These are phyloP conservation scores for Dendroctonus valens DNA, from an alignment of 1,140 invertebrate species.

Conservation along the genomic window DNA sequence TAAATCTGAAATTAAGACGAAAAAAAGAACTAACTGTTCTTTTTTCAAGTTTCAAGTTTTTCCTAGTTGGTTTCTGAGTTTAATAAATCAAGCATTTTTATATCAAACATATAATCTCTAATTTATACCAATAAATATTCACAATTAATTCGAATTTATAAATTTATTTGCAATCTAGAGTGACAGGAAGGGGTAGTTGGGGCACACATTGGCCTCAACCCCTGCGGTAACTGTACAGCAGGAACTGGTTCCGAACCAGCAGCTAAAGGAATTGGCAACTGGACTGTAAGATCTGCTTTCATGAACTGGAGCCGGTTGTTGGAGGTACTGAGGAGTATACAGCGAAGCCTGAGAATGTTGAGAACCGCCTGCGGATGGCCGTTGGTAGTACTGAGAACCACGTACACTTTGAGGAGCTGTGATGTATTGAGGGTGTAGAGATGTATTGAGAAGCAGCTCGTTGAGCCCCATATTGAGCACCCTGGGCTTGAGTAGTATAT, in stretches of 20 bases:
- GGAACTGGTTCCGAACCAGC: constrained; percentile 15
- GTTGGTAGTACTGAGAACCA: constrained; percentile 16
- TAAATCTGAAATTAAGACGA: neutral
- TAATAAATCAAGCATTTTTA: constrained; percentile 2
- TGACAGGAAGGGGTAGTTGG: constrained; percentile 62
- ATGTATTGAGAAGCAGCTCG: constrained; percentile 25
- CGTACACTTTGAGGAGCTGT: constrained; percentile 10
- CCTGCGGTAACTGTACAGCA: constrained; percentile 51
- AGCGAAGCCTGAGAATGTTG: constrained; percentile 11
- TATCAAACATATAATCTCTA: constrained; percentile 4
- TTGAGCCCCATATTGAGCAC: constrained; percentile 12
- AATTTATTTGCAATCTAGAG: neutral
- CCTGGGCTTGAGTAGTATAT: constrained; percentile 4
- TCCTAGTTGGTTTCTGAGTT: neutral
- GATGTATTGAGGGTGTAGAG: constrained; percentile 20
- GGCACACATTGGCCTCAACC: constrained; percentile 55
- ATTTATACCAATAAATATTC: constrained; percentile 17
- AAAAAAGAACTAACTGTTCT: too few species aligned
- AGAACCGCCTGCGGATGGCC: neutral
- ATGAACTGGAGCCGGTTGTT: constrained; percentile 14
- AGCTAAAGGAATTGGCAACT: constrained; percentile 6
- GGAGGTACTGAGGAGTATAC: constrained; percentile 7
- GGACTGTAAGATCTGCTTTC: constrained; percentile 11
- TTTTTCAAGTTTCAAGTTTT: neutral
- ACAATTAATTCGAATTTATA: neutral